A percentile compares a stretch with the other conserved stretches of the same genome.
Conservation (phyloP, 2,888 invertebrate genomes). For the Phymatocera aterrima region DNA sequence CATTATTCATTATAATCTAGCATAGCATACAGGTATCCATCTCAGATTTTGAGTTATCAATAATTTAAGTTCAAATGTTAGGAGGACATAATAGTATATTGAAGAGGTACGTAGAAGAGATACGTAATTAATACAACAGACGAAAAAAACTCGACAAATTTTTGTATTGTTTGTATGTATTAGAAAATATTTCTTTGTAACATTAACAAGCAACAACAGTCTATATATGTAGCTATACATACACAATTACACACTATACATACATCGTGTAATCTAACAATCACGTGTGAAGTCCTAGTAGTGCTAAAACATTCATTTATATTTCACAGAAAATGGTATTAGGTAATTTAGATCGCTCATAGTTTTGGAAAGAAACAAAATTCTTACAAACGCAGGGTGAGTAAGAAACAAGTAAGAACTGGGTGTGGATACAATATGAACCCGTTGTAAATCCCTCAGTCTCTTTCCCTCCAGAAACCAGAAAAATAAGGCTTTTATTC, state of each 20-base stretch:
- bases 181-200: constrained; percentile 3
- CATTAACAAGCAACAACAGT: background rate
- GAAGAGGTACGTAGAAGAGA: no score
- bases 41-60: background rate
- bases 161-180: background rate
- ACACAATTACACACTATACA: no score
- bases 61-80: no score
- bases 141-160: background rate
- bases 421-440: no score
- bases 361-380: background rate
- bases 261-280: background rate
- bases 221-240: background rate
- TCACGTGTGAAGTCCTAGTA: background rate
- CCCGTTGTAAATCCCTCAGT: no score
- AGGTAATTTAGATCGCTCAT: background rate
- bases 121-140: background rate
- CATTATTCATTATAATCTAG: constrained; percentile 3
- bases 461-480: no score
- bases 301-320: background rate
- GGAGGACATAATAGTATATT: no score
- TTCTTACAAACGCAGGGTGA: no score
- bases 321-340: background rate
- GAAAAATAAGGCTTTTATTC: no score
- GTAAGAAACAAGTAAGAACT: no score
- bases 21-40: background rate